Conservation (phyloP, 2,797 vertebrate genomes). For the Agapornis canus region DNA sequence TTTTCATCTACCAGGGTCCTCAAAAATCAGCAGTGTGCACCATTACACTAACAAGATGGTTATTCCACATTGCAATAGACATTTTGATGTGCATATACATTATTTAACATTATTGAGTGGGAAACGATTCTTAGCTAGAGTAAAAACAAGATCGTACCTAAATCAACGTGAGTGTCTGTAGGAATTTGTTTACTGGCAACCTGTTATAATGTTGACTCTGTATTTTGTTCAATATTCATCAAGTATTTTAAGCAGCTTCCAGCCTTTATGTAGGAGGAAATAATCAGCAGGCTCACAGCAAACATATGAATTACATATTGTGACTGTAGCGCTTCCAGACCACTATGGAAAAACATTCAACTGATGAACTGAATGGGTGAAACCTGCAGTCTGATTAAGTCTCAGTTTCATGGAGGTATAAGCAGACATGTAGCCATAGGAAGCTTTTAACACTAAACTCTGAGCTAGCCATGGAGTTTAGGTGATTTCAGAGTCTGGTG, state of each 20-base stretch:
- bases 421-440: neutral
- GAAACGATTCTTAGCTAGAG: neutral
- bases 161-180: neutral
- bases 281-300: neutral
- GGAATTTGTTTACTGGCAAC: neutral
- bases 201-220: neutral
- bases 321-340: neutral
- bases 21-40: neutral
- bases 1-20: neutral
- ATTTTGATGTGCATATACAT: slow-evolving; percentile 31
- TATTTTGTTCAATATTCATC: neutral
- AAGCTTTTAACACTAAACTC: neutral
- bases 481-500: neutral
- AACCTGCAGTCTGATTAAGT: neutral
- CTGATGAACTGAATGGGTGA: neutral
- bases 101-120: slow-evolving; percentile 22
- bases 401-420: neutral
- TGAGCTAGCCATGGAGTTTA: neutral
- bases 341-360: neutral
- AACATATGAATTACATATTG: neutral
- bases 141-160: neutral
- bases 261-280: neutral
- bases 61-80: neutral
- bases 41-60: neutral
- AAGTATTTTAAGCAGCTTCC: neutral